Base-by-base conservation (phyloP, 2,888 invertebrate genomes). In the Leucania comma region DNA sequence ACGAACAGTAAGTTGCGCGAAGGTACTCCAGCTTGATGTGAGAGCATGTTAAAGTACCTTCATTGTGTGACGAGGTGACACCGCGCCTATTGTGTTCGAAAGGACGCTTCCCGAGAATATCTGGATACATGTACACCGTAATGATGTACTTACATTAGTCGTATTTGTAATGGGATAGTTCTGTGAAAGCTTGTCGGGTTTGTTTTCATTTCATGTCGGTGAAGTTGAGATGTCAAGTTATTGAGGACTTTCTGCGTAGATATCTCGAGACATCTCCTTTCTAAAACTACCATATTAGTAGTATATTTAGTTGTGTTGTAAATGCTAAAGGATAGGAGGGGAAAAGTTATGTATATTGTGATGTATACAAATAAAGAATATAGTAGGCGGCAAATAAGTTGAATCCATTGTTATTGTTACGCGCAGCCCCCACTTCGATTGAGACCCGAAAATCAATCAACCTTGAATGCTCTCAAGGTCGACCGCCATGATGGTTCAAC, bases 61-160 rank as follows among this genome's bases (percentile, higher is more conserved):
- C 88, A 87, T 90, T 88, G 90, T 89, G 82, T 84, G 84, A 72
- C 75, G 68, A 81, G 76, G 87, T 86, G 90, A 88, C 90, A 89
- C 89, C 83, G 89, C 89, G 22, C 24, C 71, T 72, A 92, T 92
- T 91, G 91, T 92, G 85, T 82, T 81, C 77, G 81, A 73, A 84
- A 86, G 89, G 81, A 85, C 84, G 72, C 82, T 87, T 78, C 61
- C 77, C 69, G 70, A 66, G 79, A 76, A 69, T 72, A 72, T 80
- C 68, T 72, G 74, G 70, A 77, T 77, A 78, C 70, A 72, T 70
- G 59, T 79, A 73, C 72, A 62, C 67, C 38, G 60, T 77, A 75
- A 77, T 72, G 64, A 69, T 56, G 78, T 71, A 48, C 72, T 60
- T 75, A 66, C 62, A 58, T 75, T 66, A 69, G 63, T 56, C 22